Conservation (phyloP, 2,113 vertebrate genomes). For the Empidonax traillii region DNA sequence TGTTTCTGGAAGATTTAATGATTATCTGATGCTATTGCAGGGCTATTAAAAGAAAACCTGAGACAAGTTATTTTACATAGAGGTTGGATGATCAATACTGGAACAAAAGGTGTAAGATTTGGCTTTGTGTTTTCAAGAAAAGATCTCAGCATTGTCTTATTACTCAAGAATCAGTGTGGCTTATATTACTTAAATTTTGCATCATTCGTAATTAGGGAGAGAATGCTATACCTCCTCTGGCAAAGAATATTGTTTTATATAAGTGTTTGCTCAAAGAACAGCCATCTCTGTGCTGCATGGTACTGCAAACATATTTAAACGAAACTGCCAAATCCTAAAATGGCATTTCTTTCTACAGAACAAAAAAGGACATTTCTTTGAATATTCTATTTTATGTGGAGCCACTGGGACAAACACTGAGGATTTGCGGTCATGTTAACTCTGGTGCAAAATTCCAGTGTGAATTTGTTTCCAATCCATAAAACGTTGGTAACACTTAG, state of each 20-base stretch:
- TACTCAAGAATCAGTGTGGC: neutral
- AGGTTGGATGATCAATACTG: neutral
- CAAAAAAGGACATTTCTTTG: neutral
- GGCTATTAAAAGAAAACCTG: neutral
- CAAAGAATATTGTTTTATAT: neutral
- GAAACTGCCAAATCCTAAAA: neutral
- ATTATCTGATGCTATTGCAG: neutral
- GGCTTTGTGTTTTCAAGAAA: neutral
- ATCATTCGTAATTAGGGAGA: neutral
- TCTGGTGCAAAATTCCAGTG: neutral
- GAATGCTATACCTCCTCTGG: neutral
- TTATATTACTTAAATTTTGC: neutral
- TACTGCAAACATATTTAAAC: neutral
- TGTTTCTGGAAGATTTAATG: neutral
- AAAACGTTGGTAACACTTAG: neutral
- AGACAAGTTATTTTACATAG: neutral
- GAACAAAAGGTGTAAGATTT: neutral
- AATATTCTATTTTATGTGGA: neutral
- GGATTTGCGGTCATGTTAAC: neutral
- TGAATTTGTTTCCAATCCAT: neutral
- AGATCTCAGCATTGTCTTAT: neutral
- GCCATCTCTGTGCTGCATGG: neutral
- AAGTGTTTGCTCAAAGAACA: neutral
- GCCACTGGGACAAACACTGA: neutral
- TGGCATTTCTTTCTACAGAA: neutral